These are phyloP conservation scores for Eupleurogrammus muticus DNA, from an alignment of 2,797 vertebrate genomes.

Conservation along the genomic window DNA sequence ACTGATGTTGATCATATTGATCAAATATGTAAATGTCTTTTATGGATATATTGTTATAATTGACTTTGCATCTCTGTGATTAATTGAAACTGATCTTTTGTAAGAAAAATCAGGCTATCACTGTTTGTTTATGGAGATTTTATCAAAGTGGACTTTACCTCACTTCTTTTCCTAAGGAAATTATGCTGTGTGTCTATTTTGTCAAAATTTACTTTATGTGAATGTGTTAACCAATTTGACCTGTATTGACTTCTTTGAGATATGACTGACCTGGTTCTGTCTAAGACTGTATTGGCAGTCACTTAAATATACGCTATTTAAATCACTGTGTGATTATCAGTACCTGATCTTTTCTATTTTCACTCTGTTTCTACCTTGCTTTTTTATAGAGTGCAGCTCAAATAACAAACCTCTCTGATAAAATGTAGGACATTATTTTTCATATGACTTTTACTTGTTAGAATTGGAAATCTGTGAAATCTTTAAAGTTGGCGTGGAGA, in stretches of 20 bases:
- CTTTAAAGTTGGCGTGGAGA: too few relatives aligned
- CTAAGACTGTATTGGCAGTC: neutral
- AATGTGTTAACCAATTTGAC: too few relatives aligned
- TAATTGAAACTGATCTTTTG: too few relatives aligned
- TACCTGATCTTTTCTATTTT: slow-evolving; percentile 36
- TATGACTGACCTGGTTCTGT: accelerated
- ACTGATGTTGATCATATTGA: slow-evolving; percentile 7
- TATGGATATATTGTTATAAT: neutral
- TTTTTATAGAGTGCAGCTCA: neutral
- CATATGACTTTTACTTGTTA: neutral
- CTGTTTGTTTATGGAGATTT: slow-evolving; percentile 12
- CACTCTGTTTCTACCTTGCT: neutral
- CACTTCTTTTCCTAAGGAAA: slow-evolving; percentile 1
- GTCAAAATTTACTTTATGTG: too few relatives aligned
- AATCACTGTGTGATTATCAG: neutral
- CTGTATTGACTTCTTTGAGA: too few relatives aligned
- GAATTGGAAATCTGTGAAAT: too few relatives aligned
- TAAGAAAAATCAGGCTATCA: neutral
- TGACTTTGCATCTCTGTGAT: too few relatives aligned
- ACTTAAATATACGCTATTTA: neutral
- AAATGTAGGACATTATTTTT: too few relatives aligned
- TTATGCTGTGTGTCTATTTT: too few relatives aligned
- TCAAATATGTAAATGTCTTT: neutral
- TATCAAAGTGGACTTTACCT: too few relatives aligned
- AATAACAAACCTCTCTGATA: too few relatives aligned